Base-by-base conservation (phyloP, 2,888 invertebrate genomes). In the Conistra vaccinii region DNA sequence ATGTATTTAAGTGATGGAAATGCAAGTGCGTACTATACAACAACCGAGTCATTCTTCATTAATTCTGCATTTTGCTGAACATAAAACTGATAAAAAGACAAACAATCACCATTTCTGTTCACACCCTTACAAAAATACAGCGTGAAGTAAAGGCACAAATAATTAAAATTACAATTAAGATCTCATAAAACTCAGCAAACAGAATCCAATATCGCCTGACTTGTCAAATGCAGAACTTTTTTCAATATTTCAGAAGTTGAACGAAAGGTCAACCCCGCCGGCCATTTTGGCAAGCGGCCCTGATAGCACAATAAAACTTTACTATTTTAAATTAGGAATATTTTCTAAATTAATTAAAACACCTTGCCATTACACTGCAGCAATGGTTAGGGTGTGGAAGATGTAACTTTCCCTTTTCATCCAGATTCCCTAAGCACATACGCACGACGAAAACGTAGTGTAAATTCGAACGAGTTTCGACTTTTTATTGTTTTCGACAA, bases 231-330 rank as follows among this genome's bases (percentile, higher is more conserved):
- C 7, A 35, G 23, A 84, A 81, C 61, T 74, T 84, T 79, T 81
- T 78, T 53, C 55, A 68, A 73, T 83, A 81, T 83, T 73, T 84
- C 68, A 57, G 5, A 61, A 75, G 65, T 73, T 68, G 39, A 61
- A 29, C 26, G 20, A 48, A 68, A 62, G 68, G 45, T 72, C 83
- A 62, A n/a, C n/a, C n/a, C n/a, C n/a, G 32, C 51, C 26, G 26
- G 58, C 23, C 26, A 65, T 74, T 61, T 61, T 80, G 74, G 81
- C 75, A 69, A 29, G 29, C 51, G 23, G 14, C 58, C 45, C 23
- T 39, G 61, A 67, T 57, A 17, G 26, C 29, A 23, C 58, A 12
- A 57, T 73, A 79, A 53, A 73, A 83, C 58, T 83, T 83, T 20
- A 53, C 3, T 20, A 45, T 58, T 58, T 69, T 60, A 57, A 73